These are phyloP conservation scores for Psittacula echo DNA, from an alignment of 2,797 vertebrate species.

Conservation along the genomic window DNA sequence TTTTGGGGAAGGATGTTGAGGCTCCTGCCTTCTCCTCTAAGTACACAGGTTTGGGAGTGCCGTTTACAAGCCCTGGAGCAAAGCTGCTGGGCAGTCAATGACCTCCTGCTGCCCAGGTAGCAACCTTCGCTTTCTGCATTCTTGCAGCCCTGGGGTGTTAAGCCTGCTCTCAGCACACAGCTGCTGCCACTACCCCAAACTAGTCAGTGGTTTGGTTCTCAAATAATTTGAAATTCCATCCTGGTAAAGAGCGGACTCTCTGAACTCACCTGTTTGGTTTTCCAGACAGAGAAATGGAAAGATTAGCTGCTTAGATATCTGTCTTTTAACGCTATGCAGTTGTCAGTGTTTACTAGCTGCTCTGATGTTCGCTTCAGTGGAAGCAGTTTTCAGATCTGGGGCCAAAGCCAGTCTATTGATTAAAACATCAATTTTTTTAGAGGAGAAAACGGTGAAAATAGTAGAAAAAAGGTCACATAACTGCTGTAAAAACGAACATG, in stretches of 20 bases:
- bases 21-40: neutral
- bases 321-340: accelerated
- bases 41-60: neutral
- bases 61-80: neutral
- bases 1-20: neutral
- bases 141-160: neutral
- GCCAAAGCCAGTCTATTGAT: neutral
- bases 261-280: neutral
- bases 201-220: neutral
- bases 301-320: neutral
- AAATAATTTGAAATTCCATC: neutral
- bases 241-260: neutral
- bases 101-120: neutral
- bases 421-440: neutral
- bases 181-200: neutral
- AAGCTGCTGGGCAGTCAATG: neutral
- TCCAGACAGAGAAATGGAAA: neutral
- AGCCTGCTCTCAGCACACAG: neutral
- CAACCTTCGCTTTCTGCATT: neutral
- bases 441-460: neutral
- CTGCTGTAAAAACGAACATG: neutral
- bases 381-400: neutral
- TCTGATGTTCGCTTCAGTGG: neutral
- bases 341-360: neutral
- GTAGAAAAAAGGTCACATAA: neutral